A percentile compares a stretch with the other conserved stretches of the same genome.
Evolutionary conservation across 2,888 invertebrate genomes (phyloP).

Genomic region (Coelinius sp.): DNA sequence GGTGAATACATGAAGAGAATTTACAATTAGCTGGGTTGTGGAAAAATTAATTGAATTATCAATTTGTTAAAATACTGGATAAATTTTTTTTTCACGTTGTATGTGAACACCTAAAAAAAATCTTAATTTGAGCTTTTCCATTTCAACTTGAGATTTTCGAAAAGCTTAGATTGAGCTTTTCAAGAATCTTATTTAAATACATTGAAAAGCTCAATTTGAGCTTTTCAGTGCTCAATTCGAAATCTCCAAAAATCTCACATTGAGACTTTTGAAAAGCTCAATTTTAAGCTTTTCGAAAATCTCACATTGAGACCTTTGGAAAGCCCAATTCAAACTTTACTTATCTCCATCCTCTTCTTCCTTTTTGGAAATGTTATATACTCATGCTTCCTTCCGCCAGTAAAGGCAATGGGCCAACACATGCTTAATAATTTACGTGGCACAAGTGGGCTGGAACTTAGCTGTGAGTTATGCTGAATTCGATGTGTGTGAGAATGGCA

Average conservation of each 20-base stretch:
- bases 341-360: background rate
- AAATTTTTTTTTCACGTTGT: background rate
- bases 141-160: too few species aligned
- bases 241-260: too few species aligned
- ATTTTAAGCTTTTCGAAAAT: too few species aligned
- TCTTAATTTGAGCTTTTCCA: too few species aligned
- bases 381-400: constrained; percentile 16
- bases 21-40: background rate
- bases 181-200: too few species aligned
- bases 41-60: background rate
- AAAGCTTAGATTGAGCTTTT: too few species aligned
- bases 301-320: too few species aligned
- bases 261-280: too few species aligned
- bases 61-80: too few species aligned
- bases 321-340: background rate
- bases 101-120: too few species aligned
- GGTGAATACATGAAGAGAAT: background rate
- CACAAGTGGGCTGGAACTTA: constrained; percentile 63
- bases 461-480: constrained; percentile 61
- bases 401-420: constrained; percentile 56
- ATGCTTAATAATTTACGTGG: constrained; percentile 63
- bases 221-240: too few species aligned
- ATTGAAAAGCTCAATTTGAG: too few species aligned
- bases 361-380: background rate
- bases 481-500: constrained; percentile 36